Conservation (phyloP, 2,113 vertebrate species). For the Cryptomyrus ogoouensis region DNA sequence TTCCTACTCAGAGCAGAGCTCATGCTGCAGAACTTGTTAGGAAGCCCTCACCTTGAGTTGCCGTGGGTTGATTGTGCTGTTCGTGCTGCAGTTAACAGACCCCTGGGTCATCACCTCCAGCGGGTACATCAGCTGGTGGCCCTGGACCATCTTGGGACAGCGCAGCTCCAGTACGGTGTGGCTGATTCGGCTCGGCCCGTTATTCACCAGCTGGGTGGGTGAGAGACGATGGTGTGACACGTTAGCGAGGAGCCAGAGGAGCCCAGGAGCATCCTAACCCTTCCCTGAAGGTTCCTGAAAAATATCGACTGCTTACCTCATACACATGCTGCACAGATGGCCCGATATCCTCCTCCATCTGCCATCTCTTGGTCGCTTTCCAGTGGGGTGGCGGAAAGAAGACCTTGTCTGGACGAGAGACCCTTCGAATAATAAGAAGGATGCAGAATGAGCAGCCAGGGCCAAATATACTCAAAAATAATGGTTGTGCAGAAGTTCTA, state of each 20-base stretch:
- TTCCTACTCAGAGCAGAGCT: neutral
- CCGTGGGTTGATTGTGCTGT: slow-evolving; percentile 59
- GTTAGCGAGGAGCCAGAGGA: neutral
- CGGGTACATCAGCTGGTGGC: slow-evolving; percentile 65
- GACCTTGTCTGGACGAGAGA: slow-evolving; percentile 78
- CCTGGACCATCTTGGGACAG: slow-evolving; percentile 65
- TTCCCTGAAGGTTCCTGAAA: neutral
- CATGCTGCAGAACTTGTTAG: neutral
- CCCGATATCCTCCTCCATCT: slow-evolving; percentile 67
- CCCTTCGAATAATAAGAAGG: slow-evolving; percentile 50
- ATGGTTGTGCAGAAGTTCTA: neutral
- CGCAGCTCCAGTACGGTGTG: slow-evolving; percentile 65
- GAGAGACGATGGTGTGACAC: neutral
- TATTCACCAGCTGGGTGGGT: slow-evolving; percentile 68
- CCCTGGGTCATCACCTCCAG: slow-evolving; percentile 63
- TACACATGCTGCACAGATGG: slow-evolving; percentile 79
- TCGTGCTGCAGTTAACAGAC: slow-evolving; percentile 71
- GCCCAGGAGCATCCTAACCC: neutral
- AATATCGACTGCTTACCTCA: slow-evolving; percentile 61
- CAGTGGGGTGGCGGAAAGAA: slow-evolving; percentile 70
- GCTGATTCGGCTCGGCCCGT: slow-evolving; percentile 77
- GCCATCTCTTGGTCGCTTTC: slow-evolving; percentile 57
- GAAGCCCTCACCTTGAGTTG: slow-evolving; percentile 62
- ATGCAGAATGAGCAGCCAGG: slow-evolving; percentile 7
- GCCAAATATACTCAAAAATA: neutral